Base-by-base conservation (phyloP, 2,113 vertebrate genomes). In the Narcine bancroftii region DNA sequence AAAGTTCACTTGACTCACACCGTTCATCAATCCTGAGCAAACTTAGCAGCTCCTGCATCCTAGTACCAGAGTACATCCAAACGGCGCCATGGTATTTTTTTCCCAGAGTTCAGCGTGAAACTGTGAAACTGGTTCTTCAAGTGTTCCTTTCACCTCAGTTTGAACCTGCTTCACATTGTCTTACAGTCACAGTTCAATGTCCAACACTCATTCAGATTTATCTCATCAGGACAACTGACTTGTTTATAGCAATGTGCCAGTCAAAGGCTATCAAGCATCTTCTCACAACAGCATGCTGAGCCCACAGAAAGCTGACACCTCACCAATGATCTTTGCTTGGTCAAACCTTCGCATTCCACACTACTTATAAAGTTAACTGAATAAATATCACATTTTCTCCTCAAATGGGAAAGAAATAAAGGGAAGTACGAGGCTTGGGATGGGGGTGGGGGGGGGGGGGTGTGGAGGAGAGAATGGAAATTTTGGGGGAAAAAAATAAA, bases 81-180 rank as follows among this genome's bases (percentile, higher is more conserved):
- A 63, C 60, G 9, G 17, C 17, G 9, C 60, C 60, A 63, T 63
- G 60, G 60, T 63, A 63, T 63, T 60, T 63, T 63, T 15, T 15
- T 63, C 60, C 60, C 60, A 63, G 9, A 5, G 60, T 63, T 1
- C 66, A 69, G 50, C n/a, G 50, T 36, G 50, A 36, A 85, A 85
- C 6, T 36, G 33, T 85, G 81, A n/a, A 26, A 56, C n/a, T 6
- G 50, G 15, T 85, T 85, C 26, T 1, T 53, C 26, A 53, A 53
- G 50, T 81, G 47, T 81, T 81, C 81, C 81, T 85, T 85, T 85
- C 50, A 85, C 50, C 50, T 85, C 56, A 60, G 26, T 36, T 85
- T 85, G 81, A 85, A 60, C 77, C 45, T 53, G 39, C 13, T 45
- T 24, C 47, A 36, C 53, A 85, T 85, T 85, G 53, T 60, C 50